Conservation (phyloP, 1,140 invertebrate genomes). For the Drosophila repletoides region DNA sequence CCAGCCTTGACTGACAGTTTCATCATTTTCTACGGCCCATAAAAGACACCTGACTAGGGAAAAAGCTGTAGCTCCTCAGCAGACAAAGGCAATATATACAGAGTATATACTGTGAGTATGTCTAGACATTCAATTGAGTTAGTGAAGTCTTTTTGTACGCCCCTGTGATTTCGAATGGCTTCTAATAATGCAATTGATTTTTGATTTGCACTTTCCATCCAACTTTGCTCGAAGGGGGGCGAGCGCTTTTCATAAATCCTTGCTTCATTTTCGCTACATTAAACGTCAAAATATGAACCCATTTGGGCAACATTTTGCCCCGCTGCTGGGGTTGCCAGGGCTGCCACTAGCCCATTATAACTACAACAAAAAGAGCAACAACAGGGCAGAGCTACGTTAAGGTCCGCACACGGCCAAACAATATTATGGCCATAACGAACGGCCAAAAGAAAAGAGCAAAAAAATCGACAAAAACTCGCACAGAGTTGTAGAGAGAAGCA, state of each 20-base stretch:
- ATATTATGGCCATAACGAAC: constrained; percentile 69
- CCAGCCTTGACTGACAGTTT: constrained; percentile 46
- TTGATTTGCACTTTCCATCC: constrained; percentile 62
- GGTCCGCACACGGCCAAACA: constrained; percentile 49
- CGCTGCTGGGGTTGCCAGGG: constrained; percentile 37
- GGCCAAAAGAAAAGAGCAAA: constrained; percentile 74
- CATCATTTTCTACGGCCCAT: constrained; percentile 66
- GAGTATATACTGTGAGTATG: constrained; percentile 30
- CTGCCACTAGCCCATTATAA: constrained; percentile 68
- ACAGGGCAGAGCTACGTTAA: not conserved
- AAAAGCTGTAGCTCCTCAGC: constrained; percentile 13
- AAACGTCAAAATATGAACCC: constrained; percentile 80
- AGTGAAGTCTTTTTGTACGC: constrained; percentile 31
- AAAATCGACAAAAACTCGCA: constrained; percentile 24
- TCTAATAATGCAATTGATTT: constrained; percentile 81
- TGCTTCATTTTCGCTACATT: constrained; percentile 80
- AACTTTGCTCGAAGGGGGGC: constrained; percentile 18
- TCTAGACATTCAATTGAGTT: constrained; percentile 34
- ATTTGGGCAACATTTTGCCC: constrained; percentile 73
- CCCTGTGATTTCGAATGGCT: constrained; percentile 44
- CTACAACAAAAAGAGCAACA: constrained; percentile 60
- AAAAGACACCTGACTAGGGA: constrained; percentile 48
- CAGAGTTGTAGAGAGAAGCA: not conserved
- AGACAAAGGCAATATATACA: constrained; percentile 16
- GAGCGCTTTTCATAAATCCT: constrained; percentile 75